Evolutionary conservation across 2,113 vertebrate species (phyloP), one percentile per base, ranked within the genome.

Genomic region (Chlamydotis undulata): DNA sequence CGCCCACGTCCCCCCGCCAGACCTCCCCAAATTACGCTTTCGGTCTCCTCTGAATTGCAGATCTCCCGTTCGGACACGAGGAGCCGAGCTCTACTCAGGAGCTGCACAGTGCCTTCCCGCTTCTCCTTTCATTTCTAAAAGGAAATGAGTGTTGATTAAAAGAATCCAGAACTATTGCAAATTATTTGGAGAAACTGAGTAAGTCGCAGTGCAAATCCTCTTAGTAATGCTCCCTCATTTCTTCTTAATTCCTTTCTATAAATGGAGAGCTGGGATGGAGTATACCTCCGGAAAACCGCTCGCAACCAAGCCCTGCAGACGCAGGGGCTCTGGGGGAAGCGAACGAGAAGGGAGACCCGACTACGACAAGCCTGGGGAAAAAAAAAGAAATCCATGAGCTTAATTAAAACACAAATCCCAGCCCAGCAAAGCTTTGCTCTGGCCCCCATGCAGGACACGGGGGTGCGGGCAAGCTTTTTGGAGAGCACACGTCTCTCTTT

Each of bases 221-320:
- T 96, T 89, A 89, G 91, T 39, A 95, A 94, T 33, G 81, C 41
- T 96, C 92, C 67, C 81, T 94, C 95, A 52, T 91, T 96, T 94
- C 89, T 82, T 70, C 74, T 91, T 93, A 96, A 95, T 92, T 92
- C 91, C 91, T 89, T 96, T 94, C 95, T 96, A 92, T 94, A 97
- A 95, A 96, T 91, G 94, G 91, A 86, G 70, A 84, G 83, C 69
- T 0, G 7, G 67, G 74, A 79, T 1, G 1, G 41, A 67, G 39
- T 31, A 4, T 90, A 93, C 89, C 83, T 92, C 77, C 0, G 2
- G 80, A 84, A 91, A 92, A 95, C 49, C 0, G 0, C 50, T 63
- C 8, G 1, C 79, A 31, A 49, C 19, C 28, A 21, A 90, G 87
- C 87, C 55, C 82, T 37, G 78, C 55, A 52, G 59, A 63, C 0